Conservation (phyloP, 2,888 invertebrate species). For the Pyrrhosoma nymphula region DNA sequence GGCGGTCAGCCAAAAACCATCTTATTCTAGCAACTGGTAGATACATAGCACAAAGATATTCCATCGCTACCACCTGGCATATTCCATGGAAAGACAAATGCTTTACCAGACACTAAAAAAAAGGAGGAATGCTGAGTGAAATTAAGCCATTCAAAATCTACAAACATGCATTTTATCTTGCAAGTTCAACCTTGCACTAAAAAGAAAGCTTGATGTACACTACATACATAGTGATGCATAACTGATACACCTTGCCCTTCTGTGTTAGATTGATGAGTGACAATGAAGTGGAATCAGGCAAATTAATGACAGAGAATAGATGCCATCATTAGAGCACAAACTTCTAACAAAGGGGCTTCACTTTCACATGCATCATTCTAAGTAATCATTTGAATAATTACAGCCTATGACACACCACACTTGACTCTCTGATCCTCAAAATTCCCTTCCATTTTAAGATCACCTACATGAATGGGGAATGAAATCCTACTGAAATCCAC, state of each 20-base stretch:
- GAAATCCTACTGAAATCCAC: no score
- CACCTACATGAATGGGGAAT: no score
- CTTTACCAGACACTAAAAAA: no score
- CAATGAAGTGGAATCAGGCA: neutral
- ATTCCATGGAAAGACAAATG: neutral
- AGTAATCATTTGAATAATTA: no score
- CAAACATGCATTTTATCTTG: neutral
- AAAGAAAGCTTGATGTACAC: neutral
- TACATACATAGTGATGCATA: neutral
- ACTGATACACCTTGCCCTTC: neutral
- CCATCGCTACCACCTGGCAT: neutral
- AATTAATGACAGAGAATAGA: neutral
- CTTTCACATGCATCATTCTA: no score
- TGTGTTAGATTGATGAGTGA: neutral
- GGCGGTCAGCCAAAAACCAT: neutral
- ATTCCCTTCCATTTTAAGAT: no score
- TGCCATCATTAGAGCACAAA: no score
- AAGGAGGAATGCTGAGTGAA: neutral
- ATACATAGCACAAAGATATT: neutral
- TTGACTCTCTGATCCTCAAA: no score
- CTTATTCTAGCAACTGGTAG: neutral
- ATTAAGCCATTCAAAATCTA: slow-evolving; percentile 42
- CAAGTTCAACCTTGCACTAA: neutral
- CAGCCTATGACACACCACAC: no score
- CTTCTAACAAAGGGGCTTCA: no score